Base-by-base conservation (phyloP, 1,140 invertebrate genomes). In the Ericerus pela region DNA sequence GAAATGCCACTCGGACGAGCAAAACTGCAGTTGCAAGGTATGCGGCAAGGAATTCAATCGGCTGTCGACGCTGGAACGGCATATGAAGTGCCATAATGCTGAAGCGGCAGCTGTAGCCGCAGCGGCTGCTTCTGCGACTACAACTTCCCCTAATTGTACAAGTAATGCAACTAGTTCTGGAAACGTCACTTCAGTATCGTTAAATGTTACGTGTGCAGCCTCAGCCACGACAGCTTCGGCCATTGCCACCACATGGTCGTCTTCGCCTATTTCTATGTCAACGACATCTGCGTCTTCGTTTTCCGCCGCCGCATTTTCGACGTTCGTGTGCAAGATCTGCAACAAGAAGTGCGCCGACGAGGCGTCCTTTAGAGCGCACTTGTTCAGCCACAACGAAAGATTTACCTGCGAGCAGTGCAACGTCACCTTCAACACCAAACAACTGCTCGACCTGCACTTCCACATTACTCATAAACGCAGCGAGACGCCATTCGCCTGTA, bases 1-100 rank as follows among this genome's bases (percentile, higher is more conserved):
- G 52, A 64, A 64, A 53, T 58, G 59, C n/a, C 63, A 64, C 43
- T 60, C 61, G 4, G 61, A 62, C 16, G 59, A 62, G 55, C 56
- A 62, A 26, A 58, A 58, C 26, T 62, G 60, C 12, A 54, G 56
- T n/a, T 62, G 60, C 57, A 56, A 57, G 20, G 53, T 60, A 30
- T 62, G 60, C 38, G 60, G 60, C 6, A 59, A 59, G 16, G 56
- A 59, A 30, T 62, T 62, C 30, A 59, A 58, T 41, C 41, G 60
- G 28, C 56, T 62, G 30, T 52, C 58, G 8, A 57, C 54, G 28
- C 36, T 62, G 14, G 57, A 60, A 8, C 52, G 59, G 28, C 61
- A 60, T 38, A 56, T 56, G 24, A 62, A 60, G 28, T 31, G 58
- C 16, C 57, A 58, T 24, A 37, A 38, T 1, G 55, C 58, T 12